These are phyloP conservation scores for Diarsia dahlii DNA, from an alignment of 2,888 invertebrate genomes.

Conservation along the genomic window DNA sequence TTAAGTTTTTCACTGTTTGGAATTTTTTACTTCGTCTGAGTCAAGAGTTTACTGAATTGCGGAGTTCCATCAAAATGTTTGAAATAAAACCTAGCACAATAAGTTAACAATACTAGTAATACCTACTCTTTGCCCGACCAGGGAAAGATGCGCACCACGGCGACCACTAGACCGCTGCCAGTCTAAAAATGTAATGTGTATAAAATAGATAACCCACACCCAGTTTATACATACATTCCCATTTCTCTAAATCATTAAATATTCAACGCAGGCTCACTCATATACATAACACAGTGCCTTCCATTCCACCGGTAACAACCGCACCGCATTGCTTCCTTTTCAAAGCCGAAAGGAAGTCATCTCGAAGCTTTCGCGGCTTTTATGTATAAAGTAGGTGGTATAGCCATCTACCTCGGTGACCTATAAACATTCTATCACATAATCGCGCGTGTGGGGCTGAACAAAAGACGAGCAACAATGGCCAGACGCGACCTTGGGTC, in stretches of 20 bases:
- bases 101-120: too few relatives aligned
- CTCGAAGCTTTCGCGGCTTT: constrained; percentile 45
- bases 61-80: too few relatives aligned
- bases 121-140: too few relatives aligned
- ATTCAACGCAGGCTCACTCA: constrained; percentile 45
- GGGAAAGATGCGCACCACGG: too few relatives aligned
- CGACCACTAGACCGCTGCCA: too few relatives aligned
- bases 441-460: constrained; percentile 60
- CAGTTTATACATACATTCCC: constrained; percentile 10
- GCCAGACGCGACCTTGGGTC: constrained; percentile 62
- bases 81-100: too few relatives aligned
- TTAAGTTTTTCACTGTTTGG: background rate
- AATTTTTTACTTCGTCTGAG: background rate
- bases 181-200: background rate
- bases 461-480: constrained; percentile 68
- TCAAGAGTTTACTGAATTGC: too few relatives aligned
- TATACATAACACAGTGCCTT: constrained; percentile 31
- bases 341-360: constrained; percentile 59
- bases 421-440: constrained; percentile 61
- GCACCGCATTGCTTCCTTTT: constrained; percentile 52
- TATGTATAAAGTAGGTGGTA: constrained; percentile 39
- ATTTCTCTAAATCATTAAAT: constrained; percentile 43
- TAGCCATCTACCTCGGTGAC: constrained; percentile 49
- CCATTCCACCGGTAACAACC: constrained; percentile 52
- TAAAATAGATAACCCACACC: background rate